Evolutionary conservation across 2,888 invertebrate genomes (phyloP).

Genomic region (Leistus spinibarbis): DNA sequence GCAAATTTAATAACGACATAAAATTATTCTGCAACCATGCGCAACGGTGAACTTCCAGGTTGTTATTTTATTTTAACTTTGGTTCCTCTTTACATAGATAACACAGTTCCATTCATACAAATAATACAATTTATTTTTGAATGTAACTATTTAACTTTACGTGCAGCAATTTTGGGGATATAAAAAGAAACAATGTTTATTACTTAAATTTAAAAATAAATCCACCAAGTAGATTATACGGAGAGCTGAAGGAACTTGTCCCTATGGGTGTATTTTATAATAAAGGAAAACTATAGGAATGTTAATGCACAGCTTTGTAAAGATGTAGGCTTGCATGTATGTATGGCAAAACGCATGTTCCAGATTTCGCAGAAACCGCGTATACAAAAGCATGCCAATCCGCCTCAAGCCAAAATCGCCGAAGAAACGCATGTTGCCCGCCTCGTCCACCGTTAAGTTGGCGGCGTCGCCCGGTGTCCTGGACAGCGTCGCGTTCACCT

Average conservation of each 20-base stretch:
- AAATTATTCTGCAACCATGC: not conserved
- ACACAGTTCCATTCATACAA: slow-evolving; percentile 7
- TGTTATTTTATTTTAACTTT: slow-evolving; percentile 17
- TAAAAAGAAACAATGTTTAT: too few relatives aligned
- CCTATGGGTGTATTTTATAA: too few relatives aligned
- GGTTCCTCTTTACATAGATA: slow-evolving; percentile 3
- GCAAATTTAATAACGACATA: not conserved
- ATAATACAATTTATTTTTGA: too few relatives aligned
- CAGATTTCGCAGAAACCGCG: slow-evolving; percentile 43
- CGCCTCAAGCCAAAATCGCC: slow-evolving; percentile 46
- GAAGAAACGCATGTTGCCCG: slow-evolving; percentile 47
- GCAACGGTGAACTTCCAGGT: not conserved
- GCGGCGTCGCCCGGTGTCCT: slow-evolving; percentile 46
- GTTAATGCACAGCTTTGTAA: slow-evolving; percentile 16
- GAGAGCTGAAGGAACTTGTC: too few relatives aligned
- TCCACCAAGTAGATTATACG: too few relatives aligned
- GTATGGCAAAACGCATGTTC: slow-evolving; percentile 31
- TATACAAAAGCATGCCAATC: slow-evolving; percentile 54
- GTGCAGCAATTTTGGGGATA: too few relatives aligned
- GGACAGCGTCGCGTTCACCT: slow-evolving; percentile 55
- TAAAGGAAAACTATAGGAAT: not conserved
- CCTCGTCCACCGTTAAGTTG: slow-evolving; percentile 23
- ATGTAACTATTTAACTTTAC: too few relatives aligned
- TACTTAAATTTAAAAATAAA: too few relatives aligned
- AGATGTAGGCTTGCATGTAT: slow-evolving; percentile 19